phyloP scores from a whole-genome alignment of 2,888 invertebrate genomes.

The Cheilosia variabilis region DNA sequence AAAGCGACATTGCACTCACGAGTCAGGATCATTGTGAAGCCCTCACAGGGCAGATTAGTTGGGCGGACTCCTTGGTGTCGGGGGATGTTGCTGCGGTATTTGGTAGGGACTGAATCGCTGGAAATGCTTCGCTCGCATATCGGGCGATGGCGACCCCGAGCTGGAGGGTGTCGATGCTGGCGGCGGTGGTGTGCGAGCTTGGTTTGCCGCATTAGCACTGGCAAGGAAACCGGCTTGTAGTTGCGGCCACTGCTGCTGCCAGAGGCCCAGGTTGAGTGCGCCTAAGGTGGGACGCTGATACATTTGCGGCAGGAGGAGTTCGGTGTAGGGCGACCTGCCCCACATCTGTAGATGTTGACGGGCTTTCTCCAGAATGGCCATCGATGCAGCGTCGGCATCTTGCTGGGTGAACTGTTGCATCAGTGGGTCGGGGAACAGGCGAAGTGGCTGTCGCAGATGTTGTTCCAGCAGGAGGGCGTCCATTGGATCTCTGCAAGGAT shows the following conservation, averaged over 20 bases:
- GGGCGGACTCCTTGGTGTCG: slow-evolving; percentile 80
- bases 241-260: slow-evolving; percentile 84
- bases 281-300: slow-evolving; percentile 83
- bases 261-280: slow-evolving; percentile 83
- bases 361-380: slow-evolving; percentile 83
- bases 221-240: slow-evolving; percentile 83
- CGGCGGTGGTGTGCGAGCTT: slow-evolving; percentile 79
- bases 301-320: slow-evolving; percentile 83
- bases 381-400: slow-evolving; percentile 83
- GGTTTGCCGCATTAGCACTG: slow-evolving; percentile 79
- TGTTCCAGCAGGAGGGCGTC: slow-evolving; percentile 83
- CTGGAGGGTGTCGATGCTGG: slow-evolving; percentile 82
- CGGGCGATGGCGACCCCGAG: slow-evolving; percentile 83
- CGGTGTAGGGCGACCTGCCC: slow-evolving; percentile 83
- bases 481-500: slow-evolving; percentile 83
- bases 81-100: slow-evolving; percentile 80
- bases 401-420: slow-evolving; percentile 83
- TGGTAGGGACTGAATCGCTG: slow-evolving; percentile 82
- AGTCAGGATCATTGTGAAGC: slow-evolving; percentile 1
- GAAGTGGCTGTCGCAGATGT: slow-evolving; percentile 82
- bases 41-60: slow-evolving; percentile 77
- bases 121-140: slow-evolving; percentile 82
- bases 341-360: slow-evolving; percentile 84
- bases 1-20: slow-evolving; percentile 64
- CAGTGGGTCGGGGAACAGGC: slow-evolving; percentile 83